phyloP scores from a whole-genome alignment of 2,113 vertebrate species.

The Shinisaurus crocodilurus region DNA sequence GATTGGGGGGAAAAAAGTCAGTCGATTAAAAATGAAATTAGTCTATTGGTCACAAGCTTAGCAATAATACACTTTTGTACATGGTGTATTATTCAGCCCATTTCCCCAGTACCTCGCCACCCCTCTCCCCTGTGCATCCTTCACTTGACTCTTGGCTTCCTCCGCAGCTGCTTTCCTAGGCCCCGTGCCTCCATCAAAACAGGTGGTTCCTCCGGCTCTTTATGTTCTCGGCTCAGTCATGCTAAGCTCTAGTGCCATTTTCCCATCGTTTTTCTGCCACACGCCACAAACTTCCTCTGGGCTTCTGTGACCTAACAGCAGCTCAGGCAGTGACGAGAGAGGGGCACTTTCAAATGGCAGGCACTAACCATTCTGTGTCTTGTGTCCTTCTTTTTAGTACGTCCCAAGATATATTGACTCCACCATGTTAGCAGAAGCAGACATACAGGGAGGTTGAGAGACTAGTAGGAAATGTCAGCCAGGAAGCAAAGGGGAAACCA shows the following conservation, averaged over 20 bases:
- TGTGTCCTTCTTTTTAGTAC: too few species aligned
- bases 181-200: not conserved
- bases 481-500: too few species aligned
- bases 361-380: too few species aligned
- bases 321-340: not conserved
- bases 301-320: not conserved
- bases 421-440: too few species aligned
- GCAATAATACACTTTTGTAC: not conserved
- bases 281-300: not conserved
- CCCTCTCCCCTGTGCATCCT: not conserved
- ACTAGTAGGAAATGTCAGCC: not conserved
- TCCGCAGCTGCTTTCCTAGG: not conserved
- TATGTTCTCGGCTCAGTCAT: not conserved
- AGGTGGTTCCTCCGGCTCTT: not conserved
- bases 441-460: not conserved
- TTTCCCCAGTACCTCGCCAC: not conserved
- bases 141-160: not conserved
- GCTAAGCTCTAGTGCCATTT: not conserved
- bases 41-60: not conserved
- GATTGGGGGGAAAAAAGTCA: too few species aligned
- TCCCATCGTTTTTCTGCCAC: too few species aligned
- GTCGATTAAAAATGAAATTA: too few species aligned
- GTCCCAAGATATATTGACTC: too few species aligned
- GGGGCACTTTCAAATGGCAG: too few species aligned
- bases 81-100: not conserved